phyloP scores from a whole-genome alignment of 2,113 vertebrate species.

The Apodemus speciosus region DNA sequence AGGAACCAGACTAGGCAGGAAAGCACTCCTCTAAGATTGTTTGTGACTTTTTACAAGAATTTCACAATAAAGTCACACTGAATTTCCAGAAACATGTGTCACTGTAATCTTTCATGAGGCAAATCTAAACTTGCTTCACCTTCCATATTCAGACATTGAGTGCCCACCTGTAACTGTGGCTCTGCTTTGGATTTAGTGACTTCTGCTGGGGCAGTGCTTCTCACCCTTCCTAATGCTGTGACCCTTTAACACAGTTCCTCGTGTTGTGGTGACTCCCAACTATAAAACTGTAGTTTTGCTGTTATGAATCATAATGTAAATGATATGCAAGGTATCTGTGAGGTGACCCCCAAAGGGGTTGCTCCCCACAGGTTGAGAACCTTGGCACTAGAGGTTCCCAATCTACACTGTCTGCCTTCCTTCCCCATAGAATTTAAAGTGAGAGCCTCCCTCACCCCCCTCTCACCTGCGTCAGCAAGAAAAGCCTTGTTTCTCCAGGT shows the following conservation, averaged over 20 bases:
- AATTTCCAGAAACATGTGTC: not conserved
- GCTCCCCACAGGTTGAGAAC: not conserved
- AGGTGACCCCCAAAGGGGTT: not conserved
- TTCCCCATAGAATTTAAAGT: not conserved
- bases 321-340: not conserved
- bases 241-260: not conserved
- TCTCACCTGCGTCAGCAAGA: not conserved
- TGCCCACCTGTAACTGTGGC: not conserved
- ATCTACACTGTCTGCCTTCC: not conserved
- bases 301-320: not conserved
- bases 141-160: not conserved
- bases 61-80: not conserved
- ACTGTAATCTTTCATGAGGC: not conserved
- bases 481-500: not conserved
- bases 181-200: not conserved
- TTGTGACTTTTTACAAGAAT: constrained; percentile 36
- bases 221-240: not conserved
- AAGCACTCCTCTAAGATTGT: not conserved
- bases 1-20: not conserved
- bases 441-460: not conserved
- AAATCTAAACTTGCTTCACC: not conserved
- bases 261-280: not conserved
- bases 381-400: not conserved
- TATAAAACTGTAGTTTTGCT: not conserved
- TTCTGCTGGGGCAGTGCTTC: not conserved